Conservation (phyloP, 2,797 vertebrate species). For the Mionectes olivaceus region DNA sequence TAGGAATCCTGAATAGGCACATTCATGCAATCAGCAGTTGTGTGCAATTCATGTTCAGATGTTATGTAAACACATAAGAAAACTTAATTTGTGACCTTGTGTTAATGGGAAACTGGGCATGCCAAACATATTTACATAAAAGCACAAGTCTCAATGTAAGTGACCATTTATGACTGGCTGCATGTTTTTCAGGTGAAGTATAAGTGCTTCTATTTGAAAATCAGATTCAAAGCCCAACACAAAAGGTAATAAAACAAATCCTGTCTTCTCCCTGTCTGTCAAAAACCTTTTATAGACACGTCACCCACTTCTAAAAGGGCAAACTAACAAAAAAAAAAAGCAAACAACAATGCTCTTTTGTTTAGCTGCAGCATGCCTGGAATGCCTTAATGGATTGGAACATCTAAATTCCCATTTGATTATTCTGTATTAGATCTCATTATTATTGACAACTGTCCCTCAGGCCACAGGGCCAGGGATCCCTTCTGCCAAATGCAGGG, state of each 20-base stretch:
- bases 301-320: not conserved
- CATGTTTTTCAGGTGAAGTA: not conserved
- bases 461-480: not conserved
- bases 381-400: not conserved
- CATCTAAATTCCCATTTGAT: not conserved
- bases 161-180: not conserved
- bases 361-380: not conserved
- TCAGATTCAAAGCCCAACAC: conserved; percentile 1
- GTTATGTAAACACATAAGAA: not conserved
- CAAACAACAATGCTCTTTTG: not conserved
- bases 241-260: conserved; percentile 24
- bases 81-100: conserved; percentile 32
- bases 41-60: not conserved
- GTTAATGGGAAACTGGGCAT: not conserved
- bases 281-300: not conserved
- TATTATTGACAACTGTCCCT: not conserved
- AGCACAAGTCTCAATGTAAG: not conserved
- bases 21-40: not conserved
- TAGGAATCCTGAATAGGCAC: not conserved
- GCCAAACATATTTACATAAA: not conserved
- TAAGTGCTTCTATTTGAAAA: conserved; percentile 1
- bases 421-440: not conserved
- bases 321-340: not conserved
- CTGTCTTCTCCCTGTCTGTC: not conserved
- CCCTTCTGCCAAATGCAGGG: rapidly evolving